Evolutionary conservation across 2,113 vertebrate genomes (phyloP).

Genomic region (Myotis davidii): DNA sequence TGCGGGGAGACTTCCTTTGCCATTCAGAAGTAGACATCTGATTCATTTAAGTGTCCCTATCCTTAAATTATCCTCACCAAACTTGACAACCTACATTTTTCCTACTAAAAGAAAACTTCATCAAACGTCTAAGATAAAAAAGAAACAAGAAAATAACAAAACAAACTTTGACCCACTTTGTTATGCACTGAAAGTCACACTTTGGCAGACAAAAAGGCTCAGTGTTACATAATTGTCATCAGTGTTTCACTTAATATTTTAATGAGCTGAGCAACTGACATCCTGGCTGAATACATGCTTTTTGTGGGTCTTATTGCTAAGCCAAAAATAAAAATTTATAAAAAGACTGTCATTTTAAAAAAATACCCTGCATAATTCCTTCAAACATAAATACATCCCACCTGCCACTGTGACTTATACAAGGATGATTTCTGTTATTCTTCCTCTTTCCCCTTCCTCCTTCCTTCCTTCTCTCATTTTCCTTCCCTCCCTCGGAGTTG

Average conservation of each 20-base stretch:
- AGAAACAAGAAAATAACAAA: slow-evolving; percentile 52
- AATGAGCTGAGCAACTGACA: slow-evolving; percentile 80
- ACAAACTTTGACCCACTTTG: slow-evolving; percentile 57
- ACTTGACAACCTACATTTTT: not conserved
- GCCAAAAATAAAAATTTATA: slow-evolving; percentile 77
- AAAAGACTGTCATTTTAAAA: slow-evolving; percentile 57
- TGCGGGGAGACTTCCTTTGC: not conserved
- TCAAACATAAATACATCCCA: slow-evolving; percentile 73
- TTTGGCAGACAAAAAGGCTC: slow-evolving; percentile 76
- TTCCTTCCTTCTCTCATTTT: not conserved
- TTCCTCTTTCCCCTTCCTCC: not conserved
- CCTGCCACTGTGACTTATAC: slow-evolving; percentile 32
- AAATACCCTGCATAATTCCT: slow-evolving; percentile 35
- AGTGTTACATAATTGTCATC: slow-evolving; percentile 61
- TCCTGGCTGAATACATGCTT: slow-evolving; percentile 70
- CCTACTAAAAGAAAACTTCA: not conserved
- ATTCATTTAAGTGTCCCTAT: not conserved
- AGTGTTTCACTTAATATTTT: slow-evolving; percentile 82
- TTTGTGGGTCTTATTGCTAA: slow-evolving; percentile 80
- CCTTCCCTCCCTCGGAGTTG: slow-evolving; percentile 23
- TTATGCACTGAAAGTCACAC: slow-evolving; percentile 56
- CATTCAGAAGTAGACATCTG: not conserved
- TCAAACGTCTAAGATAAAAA: slow-evolving; percentile 38
- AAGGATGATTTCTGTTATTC: not conserved
- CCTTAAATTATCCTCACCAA: slow-evolving; percentile 6